phyloP scores from a whole-genome alignment of 2,797 vertebrate genomes.

The Anisognathus igniventris region DNA sequence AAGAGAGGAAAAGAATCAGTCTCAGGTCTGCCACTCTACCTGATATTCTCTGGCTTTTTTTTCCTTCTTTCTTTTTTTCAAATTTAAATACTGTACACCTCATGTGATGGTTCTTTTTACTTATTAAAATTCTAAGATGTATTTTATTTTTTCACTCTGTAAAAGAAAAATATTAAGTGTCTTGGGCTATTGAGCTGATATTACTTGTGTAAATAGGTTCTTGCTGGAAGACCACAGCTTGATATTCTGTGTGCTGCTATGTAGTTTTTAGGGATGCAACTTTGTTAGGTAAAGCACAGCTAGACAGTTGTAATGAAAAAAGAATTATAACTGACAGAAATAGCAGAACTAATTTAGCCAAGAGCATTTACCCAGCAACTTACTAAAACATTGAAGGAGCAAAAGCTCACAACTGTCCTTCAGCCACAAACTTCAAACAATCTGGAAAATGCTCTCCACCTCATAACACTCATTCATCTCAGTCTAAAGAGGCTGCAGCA shows the following conservation, averaged over 20 bases:
- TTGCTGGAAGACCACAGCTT: not conserved
- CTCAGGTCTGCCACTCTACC: not conserved
- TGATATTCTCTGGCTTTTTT: not conserved
- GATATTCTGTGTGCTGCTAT: not conserved
- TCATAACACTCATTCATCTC: not conserved
- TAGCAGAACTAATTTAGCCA: not conserved
- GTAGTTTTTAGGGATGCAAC: not conserved
- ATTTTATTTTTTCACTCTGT: not conserved
- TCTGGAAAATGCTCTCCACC: not conserved
- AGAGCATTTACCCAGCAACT: not conserved
- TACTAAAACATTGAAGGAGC: not conserved
- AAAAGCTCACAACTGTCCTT: not conserved
- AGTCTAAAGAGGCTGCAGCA: not conserved
- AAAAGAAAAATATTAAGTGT: not conserved
- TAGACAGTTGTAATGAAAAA: not conserved
- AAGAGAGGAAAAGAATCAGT: not conserved
- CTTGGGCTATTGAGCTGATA: not conserved
- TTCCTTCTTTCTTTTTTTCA: too few species aligned
- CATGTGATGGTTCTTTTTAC: not conserved
- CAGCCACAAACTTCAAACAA: not conserved
- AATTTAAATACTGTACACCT: not conserved
- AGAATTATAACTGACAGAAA: not conserved
- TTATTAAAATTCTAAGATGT: not conserved
- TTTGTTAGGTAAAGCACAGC: not conserved
- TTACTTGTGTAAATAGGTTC: not conserved